These are phyloP conservation scores for Dasysyrphus tricinctus DNA, from an alignment of 2,888 invertebrate genomes.

Conservation along the genomic window DNA sequence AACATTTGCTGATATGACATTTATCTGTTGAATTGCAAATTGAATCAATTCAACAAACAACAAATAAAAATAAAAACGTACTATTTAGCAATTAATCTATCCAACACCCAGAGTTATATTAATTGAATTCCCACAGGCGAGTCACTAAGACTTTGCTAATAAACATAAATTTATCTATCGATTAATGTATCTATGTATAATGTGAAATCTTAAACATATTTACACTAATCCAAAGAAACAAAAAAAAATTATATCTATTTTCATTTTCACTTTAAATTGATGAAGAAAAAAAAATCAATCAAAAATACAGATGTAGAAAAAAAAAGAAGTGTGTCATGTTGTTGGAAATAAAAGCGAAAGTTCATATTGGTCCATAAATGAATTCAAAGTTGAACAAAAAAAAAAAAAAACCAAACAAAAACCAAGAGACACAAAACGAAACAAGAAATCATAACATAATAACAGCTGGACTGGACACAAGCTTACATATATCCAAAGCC, in stretches of 20 bases:
- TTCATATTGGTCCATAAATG: conserved; percentile 62
- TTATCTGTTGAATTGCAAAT: conserved; percentile 33
- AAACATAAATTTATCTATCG: neutral
- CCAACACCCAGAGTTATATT: conserved; percentile 8
- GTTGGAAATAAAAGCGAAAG: conserved; percentile 68
- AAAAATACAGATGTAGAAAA: conserved; percentile 16
- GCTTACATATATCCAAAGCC: conserved; percentile 1
- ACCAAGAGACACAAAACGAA: conserved; percentile 30
- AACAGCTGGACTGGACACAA: conserved; percentile 20
- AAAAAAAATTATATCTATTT: conserved; percentile 12
- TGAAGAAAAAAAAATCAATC: conserved; percentile 30
- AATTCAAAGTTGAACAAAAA: conserved; percentile 36
- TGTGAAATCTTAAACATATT: conserved; percentile 12
- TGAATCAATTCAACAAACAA: conserved; percentile 7
- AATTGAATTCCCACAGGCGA: conserved; percentile 30
- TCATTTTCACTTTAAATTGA: conserved; percentile 48
- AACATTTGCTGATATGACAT: conserved; percentile 17
- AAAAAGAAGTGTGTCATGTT: conserved; percentile 69
- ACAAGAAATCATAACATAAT: conserved; percentile 43
- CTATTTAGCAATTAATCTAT: conserved; percentile 28
- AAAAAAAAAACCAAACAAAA: neutral
- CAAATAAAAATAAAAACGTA: too few species aligned
- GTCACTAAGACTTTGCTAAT: neutral
- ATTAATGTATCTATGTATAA: neutral
- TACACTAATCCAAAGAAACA: conserved; percentile 14